Conservation (phyloP, 2,888 invertebrate genomes). For the Euzetes globulus region DNA sequence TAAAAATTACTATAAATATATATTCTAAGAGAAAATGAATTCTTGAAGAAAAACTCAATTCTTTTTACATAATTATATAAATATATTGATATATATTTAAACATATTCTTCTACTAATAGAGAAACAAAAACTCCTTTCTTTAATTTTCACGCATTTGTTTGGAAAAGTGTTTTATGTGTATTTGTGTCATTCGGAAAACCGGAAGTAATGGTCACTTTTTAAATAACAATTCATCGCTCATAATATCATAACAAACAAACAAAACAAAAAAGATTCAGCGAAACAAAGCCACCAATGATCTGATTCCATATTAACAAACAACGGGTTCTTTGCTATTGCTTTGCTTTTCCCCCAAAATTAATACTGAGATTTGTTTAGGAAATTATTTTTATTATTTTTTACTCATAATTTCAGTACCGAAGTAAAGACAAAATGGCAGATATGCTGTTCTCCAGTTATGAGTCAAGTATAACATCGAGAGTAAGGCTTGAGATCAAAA, state of each 20-base stretch:
- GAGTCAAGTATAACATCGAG: neutral
- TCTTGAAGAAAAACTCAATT: slow-evolving; percentile 4
- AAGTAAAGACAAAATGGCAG: neutral
- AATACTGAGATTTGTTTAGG: neutral
- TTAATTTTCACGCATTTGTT: neutral
- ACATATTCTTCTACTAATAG: slow-evolving; percentile 26
- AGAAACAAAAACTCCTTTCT: neutral
- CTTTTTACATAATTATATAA: slow-evolving; percentile 21
- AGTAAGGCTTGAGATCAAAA: neutral
- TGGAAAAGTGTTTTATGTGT: neutral
- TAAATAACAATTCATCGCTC: neutral
- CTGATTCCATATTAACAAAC: neutral
- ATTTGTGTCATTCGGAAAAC: slow-evolving; percentile 6
- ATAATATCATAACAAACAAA: neutral
- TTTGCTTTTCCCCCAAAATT: neutral
- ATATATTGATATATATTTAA: slow-evolving; percentile 17
- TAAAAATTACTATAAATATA: slow-evolving; percentile 24
- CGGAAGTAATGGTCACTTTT: slow-evolving; percentile 11
- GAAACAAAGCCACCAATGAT: neutral
- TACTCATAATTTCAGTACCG: neutral
- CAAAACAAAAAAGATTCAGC: too few species aligned
- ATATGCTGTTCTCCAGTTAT: neutral
- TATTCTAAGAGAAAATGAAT: slow-evolving; percentile 3
- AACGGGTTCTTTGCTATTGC: neutral
- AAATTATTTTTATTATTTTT: neutral